Evolutionary conservation across 2,797 vertebrate genomes (phyloP).

Genomic region (Buphagus erythrorhynchus): DNA sequence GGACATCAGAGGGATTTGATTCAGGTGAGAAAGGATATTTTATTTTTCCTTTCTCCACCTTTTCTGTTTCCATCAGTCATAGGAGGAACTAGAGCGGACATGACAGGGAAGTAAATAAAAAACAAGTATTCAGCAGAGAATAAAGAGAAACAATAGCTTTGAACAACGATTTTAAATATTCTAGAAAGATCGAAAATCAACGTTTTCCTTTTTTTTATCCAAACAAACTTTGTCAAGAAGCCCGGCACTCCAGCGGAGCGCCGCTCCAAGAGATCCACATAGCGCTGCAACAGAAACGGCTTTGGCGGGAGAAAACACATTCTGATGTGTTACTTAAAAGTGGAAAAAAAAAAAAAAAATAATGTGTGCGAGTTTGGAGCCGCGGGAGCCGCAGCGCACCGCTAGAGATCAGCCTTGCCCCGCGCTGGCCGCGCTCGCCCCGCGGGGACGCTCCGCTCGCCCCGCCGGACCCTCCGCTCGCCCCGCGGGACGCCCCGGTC

Average conservation of each 20-base stretch:
- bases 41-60: neutral
- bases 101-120: neutral
- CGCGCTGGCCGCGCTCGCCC: neutral
- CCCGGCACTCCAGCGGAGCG: accelerated
- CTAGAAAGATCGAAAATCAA: neutral
- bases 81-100: neutral
- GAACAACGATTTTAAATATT: neutral
- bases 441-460: neutral
- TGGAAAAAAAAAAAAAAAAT: too few relatives aligned
- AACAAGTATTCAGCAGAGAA: neutral
- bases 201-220: neutral
- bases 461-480: too few relatives aligned
- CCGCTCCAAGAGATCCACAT: accelerated
- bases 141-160: neutral
- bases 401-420: slow-evolving; percentile 94
- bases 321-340: accelerated
- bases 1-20: too few relatives aligned
- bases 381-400: neutral
- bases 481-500: too few relatives aligned
- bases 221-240: neutral
- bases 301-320: neutral
- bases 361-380: accelerated
- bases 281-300: accelerated
- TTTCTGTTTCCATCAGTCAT: neutral
- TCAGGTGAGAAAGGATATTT: neutral